Conservation (phyloP, 2,888 invertebrate genomes). For the Lasius fuliginosus region DNA sequence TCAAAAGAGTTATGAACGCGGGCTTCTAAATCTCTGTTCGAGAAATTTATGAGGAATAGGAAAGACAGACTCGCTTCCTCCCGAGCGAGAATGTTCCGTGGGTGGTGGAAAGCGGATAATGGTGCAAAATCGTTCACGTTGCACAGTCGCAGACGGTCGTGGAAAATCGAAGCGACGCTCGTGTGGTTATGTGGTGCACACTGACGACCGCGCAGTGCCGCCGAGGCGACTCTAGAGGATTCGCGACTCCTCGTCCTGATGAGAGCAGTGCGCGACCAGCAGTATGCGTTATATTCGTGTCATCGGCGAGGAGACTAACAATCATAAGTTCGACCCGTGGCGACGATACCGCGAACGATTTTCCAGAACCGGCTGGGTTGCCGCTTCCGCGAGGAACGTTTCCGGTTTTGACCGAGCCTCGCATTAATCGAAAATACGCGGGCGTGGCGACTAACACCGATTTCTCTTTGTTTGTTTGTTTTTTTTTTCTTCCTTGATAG, state of each 20-base stretch:
- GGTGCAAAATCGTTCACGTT: conserved; percentile 68
- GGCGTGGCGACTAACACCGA: neutral
- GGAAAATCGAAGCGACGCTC: conserved; percentile 74
- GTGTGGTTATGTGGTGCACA: conserved; percentile 62
- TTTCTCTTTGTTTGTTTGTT: neutral
- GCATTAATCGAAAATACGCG: neutral
- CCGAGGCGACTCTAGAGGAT: conserved; percentile 13
- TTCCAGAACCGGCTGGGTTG: neutral
- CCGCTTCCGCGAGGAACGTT: conserved; percentile 9
- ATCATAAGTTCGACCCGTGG: neutral
- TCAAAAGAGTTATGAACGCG: neutral
- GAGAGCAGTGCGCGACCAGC: conserved; percentile 36
- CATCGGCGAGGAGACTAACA: neutral
- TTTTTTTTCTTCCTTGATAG: neutral
- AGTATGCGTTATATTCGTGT: conserved; percentile 33
- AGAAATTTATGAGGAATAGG: neutral
- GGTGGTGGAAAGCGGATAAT: conserved; percentile 50
- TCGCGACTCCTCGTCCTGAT: conserved; percentile 17
- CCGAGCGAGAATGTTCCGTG: conserved; percentile 29
- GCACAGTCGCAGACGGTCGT: conserved; percentile 70
- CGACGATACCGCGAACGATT: neutral
- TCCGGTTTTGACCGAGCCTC: neutral
- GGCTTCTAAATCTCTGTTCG: neutral
- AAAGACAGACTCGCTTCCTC: neutral
- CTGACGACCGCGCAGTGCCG: conserved; percentile 47